Evolutionary conservation across 2,797 vertebrate genomes (phyloP).

Genomic region (Melanogrammus aeglefinus): DNA sequence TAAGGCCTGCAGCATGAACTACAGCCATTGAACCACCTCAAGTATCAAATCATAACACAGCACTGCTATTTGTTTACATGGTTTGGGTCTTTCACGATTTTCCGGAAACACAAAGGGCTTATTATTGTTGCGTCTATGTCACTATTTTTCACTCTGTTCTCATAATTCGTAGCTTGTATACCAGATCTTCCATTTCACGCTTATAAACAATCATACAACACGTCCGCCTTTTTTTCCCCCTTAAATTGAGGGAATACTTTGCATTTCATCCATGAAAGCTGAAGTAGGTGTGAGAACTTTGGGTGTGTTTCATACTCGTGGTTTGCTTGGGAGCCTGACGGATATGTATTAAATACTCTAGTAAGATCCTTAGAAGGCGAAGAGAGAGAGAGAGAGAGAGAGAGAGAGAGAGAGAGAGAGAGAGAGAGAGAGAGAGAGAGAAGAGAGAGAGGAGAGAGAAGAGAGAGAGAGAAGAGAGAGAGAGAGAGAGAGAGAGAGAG

Average conservation of each 20-base stretch:
- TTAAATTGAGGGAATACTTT: constrained; percentile 42
- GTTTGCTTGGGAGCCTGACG: neutral
- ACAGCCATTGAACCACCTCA: constrained; percentile 20
- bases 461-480: constrained; percentile 30
- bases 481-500: neutral
- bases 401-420: constrained; percentile 32
- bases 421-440: too few species aligned
- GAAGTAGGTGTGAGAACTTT: constrained; percentile 33
- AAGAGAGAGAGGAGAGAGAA: constrained; percentile 31
- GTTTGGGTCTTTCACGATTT: constrained; percentile 40
- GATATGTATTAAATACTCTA: neutral
- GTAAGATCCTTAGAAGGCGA: neutral
- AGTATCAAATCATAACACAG: constrained; percentile 19
- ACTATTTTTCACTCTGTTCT: constrained; percentile 12
- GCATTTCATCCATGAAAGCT: constrained; percentile 41
- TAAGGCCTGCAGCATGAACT: constrained; percentile 26
- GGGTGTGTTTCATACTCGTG: neutral
- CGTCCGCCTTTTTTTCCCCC: neutral
- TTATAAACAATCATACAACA: constrained; percentile 45
- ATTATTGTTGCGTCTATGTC: neutral
- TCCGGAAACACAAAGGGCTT: neutral
- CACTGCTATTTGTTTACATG: constrained; percentile 58
- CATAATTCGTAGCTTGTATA: constrained; percentile 14
- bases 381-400: constrained; percentile 32
- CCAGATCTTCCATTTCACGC: constrained; percentile 12